Evolutionary conservation across 2,888 invertebrate genomes (phyloP).

Genomic region (Lithophane leautieri): DNA sequence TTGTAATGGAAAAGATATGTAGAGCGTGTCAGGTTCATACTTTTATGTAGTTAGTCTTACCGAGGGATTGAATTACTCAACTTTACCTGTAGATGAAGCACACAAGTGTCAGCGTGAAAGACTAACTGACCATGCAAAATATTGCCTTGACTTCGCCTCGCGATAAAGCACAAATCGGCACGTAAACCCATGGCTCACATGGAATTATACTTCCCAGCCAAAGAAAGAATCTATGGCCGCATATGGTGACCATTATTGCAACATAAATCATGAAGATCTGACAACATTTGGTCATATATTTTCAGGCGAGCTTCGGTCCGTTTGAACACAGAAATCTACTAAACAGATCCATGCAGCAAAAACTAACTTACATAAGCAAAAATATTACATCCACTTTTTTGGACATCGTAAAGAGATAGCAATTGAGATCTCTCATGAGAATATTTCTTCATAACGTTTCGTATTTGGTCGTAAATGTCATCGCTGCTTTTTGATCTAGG

Average conservation of each 20-base stretch:
- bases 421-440: constrained; percentile 60
- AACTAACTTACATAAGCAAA: constrained; percentile 56
- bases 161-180: constrained; percentile 38
- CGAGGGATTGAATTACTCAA: constrained; percentile 30
- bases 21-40: constrained; percentile 53
- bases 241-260: constrained; percentile 59
- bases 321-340: constrained; percentile 54
- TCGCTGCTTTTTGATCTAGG: constrained; percentile 56
- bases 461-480: constrained; percentile 61
- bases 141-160: not conserved
- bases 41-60: constrained; percentile 30
- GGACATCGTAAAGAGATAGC: constrained; percentile 58
- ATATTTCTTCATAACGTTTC: constrained; percentile 50
- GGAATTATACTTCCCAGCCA: constrained; percentile 15
- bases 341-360: constrained; percentile 53
- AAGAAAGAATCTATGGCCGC: constrained; percentile 46
- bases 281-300: constrained; percentile 52
- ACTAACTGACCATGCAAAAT: constrained; percentile 2
- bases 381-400: constrained; percentile 57
- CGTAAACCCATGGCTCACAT: constrained; percentile 17
- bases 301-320: constrained; percentile 51
- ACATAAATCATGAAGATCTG: constrained; percentile 53
- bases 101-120: not conserved
- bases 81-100: constrained; percentile 2
- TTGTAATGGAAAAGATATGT: constrained; percentile 57